Evolutionary conservation across 2,797 vertebrate genomes (phyloP), one percentile per base, ranked within the genome.

Genomic region (Peromyscus nudipes): DNA sequence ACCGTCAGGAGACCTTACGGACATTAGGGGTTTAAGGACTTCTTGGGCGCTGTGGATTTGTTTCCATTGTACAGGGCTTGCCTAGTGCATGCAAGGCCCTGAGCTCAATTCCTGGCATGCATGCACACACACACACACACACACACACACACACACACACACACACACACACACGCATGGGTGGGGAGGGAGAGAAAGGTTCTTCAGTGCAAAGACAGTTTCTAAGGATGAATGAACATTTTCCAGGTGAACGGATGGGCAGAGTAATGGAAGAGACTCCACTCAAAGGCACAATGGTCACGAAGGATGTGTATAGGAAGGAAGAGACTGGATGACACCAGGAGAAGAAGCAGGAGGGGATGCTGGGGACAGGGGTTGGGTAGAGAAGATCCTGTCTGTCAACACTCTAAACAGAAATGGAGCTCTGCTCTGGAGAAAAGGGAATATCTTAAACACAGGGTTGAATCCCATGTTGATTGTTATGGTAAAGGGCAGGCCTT

Each of bases 371-470:
- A 43, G 65, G 7, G 52, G 55, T 34, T 3, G 43, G 34, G 6
- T 25, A 27, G 65, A 37, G 52, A 96, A 89, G 55, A 80, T 60
- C 7, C 46, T 62, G 4, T 60, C 67, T 16, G 10, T 52, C 77
- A 52, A 55, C 49, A 65, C 25, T 80, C 76, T 64, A 87, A 31
- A 87, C 89, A 92, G 34, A 96, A 87, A 46, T 83, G 69, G 29
- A 89, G 89, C 13, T 83, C 76, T 83, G 40, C 81, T 93, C 62
- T 71, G 81, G 52, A 92, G 31, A 80, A 83, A 89, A 96, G 92
- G 43, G 55, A 94, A 93, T 27, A 83, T 49, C 83, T 90, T 62
- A 76, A 49, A 64, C 73, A n/a, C 34, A 29, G 85, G 91, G 85
- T 31, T 31, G 37, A 84, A 21, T 64, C 40, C 37, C 27, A 46